phyloP scores from a whole-genome alignment of 2,797 vertebrate genomes.

The Toxotes lorentzi region DNA sequence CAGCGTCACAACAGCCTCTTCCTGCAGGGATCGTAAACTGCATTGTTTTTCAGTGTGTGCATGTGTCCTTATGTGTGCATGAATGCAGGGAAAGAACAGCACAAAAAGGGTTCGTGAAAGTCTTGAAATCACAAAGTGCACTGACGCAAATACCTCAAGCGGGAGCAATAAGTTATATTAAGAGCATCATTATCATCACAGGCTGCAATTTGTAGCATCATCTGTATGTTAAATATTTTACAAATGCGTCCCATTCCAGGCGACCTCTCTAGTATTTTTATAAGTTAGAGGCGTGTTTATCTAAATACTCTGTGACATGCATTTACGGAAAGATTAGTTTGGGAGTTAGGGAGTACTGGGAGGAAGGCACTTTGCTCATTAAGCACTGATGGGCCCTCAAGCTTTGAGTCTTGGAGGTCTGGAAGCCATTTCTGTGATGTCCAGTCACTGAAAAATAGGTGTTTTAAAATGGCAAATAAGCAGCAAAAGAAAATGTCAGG shows the following conservation, averaged over 20 bases:
- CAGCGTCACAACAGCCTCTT: conserved; percentile 26
- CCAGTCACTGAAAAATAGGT: conserved; percentile 35
- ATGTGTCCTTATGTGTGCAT: neutral
- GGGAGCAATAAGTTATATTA: conserved; percentile 2
- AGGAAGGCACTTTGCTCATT: conserved; percentile 31
- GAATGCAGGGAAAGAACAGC: neutral
- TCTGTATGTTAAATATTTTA: conserved; percentile 36
- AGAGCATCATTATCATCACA: conserved; percentile 23
- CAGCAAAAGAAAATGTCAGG: conserved; percentile 2
- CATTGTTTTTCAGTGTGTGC: conserved; percentile 8
- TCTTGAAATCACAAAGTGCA: neutral
- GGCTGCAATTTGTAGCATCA: neutral
- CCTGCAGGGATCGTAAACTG: conserved; percentile 29
- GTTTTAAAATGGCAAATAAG: conserved; percentile 24
- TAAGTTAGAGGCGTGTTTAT: conserved; percentile 34
- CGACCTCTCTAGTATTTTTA: neutral
- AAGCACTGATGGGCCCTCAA: conserved; percentile 29
- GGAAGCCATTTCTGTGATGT: conserved; percentile 43
- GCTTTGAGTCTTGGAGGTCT: conserved; percentile 30
- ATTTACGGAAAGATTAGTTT: conserved; percentile 43
- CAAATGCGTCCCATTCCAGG: conserved; percentile 1
- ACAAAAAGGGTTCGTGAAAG: neutral
- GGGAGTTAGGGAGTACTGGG: conserved; percentile 12
- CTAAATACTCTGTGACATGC: conserved; percentile 47
- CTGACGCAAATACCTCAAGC: conserved; percentile 3